Base-by-base conservation (phyloP, 2,113 vertebrate species). In the Pygathrix nemaeus region DNA sequence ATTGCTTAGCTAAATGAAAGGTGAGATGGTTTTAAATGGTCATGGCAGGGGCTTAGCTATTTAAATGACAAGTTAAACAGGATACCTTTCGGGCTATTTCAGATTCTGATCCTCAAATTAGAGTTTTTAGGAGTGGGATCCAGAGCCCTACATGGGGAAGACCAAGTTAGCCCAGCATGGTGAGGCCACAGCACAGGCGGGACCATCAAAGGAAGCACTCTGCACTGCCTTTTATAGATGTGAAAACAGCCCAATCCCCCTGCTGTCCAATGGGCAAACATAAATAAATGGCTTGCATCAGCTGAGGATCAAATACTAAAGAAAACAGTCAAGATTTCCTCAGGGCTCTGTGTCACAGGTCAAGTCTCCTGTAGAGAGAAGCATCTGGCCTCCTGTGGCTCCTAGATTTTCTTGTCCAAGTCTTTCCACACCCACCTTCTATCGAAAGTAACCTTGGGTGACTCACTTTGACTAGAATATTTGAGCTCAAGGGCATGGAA, bases 1-100 rank as follows among this genome's bases (percentile, higher is more conserved):
- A 95, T 94, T 97, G 96, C 97, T 98, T 97, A 97, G 97, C 93
- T 88, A 70, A 55, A 90, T 88, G 97, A 97, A 97, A 97, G 97
- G 95, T 92, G 98, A 98, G 97, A 97, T 76, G 75, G 81, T 68
- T 97, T 93, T 64, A 92, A 96, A 88, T 14, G 57, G 95, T 38
- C 2, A 0, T 75, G 86, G 94, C 94, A 82, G 76, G 94, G 94
- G 81, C 81, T 97, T 96, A 95, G 97, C 96, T 96, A 95, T 96
- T 98, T 97, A 92, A 97, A 96, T 83, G 93, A 88, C 64, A 55
- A 85, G 90, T 90, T 95, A 57, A 96, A 94, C 96, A 88, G 61
- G 90, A 94, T 92, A 92, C 81, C 84, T 97, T 90, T 66, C 9
- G 88, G 88, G 45, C 76, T 88, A 96, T 96, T 97, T 97, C 95